Percentiles rank a stretch among this genome's conserved stretches.
phyloP scores from a whole-genome alignment of 2,113 vertebrate genomes.

The Steatornis caripensis region DNA sequence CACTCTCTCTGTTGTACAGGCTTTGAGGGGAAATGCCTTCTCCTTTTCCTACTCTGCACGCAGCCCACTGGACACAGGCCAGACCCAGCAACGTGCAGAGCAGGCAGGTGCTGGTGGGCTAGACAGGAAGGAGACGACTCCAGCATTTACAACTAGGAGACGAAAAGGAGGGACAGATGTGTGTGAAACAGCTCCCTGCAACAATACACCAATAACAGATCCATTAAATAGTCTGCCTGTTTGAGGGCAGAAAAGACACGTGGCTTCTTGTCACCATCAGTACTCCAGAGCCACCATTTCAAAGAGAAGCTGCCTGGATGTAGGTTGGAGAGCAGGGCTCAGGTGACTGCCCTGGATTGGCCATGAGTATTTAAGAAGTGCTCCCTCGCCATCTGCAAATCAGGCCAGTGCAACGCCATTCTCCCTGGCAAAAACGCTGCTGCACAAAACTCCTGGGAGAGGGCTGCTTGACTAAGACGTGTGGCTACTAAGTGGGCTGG shows the following conservation, averaged over 20 bases:
- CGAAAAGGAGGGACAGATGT: neutral
- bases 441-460: neutral
- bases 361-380: neutral
- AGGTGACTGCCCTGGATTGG: accelerated
- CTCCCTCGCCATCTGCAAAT: neutral
- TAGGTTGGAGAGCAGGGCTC: neutral
- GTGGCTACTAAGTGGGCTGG: neutral
- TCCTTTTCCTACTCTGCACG: neutral
- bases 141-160: neutral
- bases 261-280: neutral
- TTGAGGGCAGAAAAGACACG: accelerated
- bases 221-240: accelerated
- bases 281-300: neutral
- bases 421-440: neutral
- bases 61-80: neutral
- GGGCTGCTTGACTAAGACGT: neutral
- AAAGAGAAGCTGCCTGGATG: neutral
- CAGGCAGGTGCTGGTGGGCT: neutral
- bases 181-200: neutral
- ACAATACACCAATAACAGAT: neutral
- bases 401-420: neutral
- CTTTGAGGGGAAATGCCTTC: neutral
- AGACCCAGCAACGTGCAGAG: neutral
- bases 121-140: neutral
- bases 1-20: neutral